Conservation (phyloP, 2,797 vertebrate species). For the Clarias laeviceps region DNA sequence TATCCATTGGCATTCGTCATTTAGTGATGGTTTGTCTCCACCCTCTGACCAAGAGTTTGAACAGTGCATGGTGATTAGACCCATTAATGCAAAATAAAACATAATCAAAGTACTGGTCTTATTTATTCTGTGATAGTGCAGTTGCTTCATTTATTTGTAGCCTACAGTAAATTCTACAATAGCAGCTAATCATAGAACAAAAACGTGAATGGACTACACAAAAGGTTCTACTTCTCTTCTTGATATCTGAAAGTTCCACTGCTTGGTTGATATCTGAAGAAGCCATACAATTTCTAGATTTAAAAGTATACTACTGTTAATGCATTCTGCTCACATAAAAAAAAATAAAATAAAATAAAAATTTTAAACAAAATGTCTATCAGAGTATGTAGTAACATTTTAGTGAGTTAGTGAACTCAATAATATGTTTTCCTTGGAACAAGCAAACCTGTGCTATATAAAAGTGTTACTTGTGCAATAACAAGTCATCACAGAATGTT, state of each 20-base stretch:
- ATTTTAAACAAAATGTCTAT: conserved; percentile 24
- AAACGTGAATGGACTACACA: not conserved
- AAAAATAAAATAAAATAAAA: not conserved
- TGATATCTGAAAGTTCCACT: no score
- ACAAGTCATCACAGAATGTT: not conserved
- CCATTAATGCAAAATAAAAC: not conserved
- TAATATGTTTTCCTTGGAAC: conserved; percentile 17
- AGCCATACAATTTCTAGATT: not conserved
- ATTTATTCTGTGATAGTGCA: not conserved
- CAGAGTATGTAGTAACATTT: conserved; percentile 26
- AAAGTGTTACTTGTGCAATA: conserved; percentile 22
- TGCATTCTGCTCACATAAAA: not conserved
- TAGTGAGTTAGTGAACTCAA: conserved; percentile 37
- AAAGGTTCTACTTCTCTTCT: not conserved
- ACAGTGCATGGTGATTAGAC: not conserved
- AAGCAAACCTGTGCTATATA: conserved; percentile 2
- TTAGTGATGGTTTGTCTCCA: conserved; percentile 68
- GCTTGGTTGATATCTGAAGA: not conserved
- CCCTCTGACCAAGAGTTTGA: conserved; percentile 53
- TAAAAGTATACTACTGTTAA: not conserved
- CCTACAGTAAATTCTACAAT: not conserved
- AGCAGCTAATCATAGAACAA: not conserved
- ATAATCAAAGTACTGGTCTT: not conserved
- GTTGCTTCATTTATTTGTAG: not conserved
- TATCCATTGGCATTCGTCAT: not conserved